Conservation (phyloP, 1,140 invertebrate species). For the Triops longicaudatus region DNA sequence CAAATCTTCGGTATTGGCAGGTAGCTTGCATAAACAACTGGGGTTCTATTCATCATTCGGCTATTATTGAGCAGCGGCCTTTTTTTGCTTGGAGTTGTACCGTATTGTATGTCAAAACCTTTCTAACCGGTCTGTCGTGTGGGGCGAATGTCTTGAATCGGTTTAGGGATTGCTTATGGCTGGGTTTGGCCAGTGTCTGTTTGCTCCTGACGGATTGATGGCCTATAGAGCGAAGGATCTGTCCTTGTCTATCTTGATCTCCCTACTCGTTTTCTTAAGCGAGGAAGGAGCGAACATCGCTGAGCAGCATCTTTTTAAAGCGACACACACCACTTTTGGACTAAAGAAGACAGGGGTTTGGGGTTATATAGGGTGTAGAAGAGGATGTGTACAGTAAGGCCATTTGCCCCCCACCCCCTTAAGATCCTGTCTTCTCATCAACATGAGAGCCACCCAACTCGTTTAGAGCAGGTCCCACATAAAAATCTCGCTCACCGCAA, state of each 20-base stretch:
- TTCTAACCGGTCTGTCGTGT: not conserved
- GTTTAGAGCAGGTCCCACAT: constrained; percentile 9
- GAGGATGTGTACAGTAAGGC: constrained; percentile 2
- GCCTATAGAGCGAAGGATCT: not conserved
- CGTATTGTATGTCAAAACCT: not conserved
- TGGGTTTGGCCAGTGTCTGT: not conserved
- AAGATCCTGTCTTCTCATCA: not conserved
- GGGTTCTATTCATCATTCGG: not conserved
- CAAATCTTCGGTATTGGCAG: too few species aligned
- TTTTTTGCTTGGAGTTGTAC: not conserved
- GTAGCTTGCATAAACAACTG: too few species aligned
- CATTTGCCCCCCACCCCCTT: not conserved
- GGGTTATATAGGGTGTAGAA: not conserved
- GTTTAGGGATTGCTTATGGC: not conserved
- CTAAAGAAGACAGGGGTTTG: not conserved
- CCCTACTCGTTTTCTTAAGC: not conserved
- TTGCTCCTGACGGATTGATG: constrained; percentile 2
- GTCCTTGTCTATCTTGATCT: constrained; percentile 9
- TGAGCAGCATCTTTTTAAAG: not conserved
- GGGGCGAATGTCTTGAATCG: not conserved
- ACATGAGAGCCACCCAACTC: constrained; percentile 2
- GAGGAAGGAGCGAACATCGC: not conserved
- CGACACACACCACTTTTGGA: not conserved
- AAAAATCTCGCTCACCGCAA: constrained; percentile 3
- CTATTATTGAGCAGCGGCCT: not conserved